A percentile compares a stretch with the other conserved stretches of the same genome.
These are phyloP conservation scores for Sebastes vulpes DNA, from an alignment of 2,797 vertebrate genomes.

Conservation along the genomic window DNA sequence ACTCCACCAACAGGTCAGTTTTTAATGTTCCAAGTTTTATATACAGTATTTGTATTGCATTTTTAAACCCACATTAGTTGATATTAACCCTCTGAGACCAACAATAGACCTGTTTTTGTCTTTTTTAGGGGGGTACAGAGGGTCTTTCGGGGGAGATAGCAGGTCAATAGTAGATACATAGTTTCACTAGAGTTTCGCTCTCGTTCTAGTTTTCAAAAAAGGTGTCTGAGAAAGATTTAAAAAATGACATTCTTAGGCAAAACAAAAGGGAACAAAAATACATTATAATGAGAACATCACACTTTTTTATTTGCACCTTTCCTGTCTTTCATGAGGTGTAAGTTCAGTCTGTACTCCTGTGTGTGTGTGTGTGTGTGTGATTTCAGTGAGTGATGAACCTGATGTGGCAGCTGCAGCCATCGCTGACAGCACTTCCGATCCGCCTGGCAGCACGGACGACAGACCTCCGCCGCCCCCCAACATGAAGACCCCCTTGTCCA, in stretches of 20 bases:
- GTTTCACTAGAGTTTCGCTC: no score
- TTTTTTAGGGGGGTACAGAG: no score
- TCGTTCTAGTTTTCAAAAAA: not conserved
- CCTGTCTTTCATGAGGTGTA: not conserved
- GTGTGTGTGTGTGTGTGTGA: slow-evolving; percentile 16
- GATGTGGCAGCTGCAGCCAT: slow-evolving; percentile 20
- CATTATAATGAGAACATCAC: slow-evolving; percentile 15
- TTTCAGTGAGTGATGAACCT: slow-evolving; percentile 32
- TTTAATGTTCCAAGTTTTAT: not conserved
- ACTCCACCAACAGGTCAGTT: slow-evolving; percentile 61
- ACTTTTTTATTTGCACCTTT: not conserved
- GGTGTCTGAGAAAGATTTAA: no score
- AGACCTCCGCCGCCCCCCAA: slow-evolving; percentile 8
- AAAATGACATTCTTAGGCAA: not conserved
- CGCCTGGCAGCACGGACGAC: slow-evolving; percentile 5
- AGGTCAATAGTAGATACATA: no score
- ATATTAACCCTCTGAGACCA: not conserved
- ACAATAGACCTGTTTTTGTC: not conserved
- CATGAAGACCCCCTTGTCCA: slow-evolving; percentile 28
- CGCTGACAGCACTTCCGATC: slow-evolving; percentile 2
- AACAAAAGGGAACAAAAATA: not conserved
- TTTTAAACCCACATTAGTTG: not conserved
- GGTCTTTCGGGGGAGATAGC: no score
- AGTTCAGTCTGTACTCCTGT: not conserved
- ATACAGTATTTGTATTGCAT: not conserved